Conservation (phyloP, 2,888 invertebrate species). For the Metacarcinus magister region DNA sequence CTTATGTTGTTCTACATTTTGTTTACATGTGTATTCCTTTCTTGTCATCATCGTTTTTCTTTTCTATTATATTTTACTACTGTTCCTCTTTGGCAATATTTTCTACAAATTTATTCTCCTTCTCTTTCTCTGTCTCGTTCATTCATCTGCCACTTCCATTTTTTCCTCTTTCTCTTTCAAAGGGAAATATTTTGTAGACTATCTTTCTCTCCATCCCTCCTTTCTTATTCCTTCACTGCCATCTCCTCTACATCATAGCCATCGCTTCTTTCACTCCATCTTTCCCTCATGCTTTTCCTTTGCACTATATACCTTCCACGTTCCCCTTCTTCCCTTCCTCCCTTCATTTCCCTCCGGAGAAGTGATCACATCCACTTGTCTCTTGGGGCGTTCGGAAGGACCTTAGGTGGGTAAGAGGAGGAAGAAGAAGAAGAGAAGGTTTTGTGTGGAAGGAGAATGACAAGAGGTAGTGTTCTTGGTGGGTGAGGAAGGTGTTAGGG, state of each 20-base stretch:
- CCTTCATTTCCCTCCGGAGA: slow-evolving; percentile 7
- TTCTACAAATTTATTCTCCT: not conserved
- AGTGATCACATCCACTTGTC: slow-evolving; percentile 21
- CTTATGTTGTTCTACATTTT: too few relatives aligned
- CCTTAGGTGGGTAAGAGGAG: not conserved
- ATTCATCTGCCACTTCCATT: not conserved
- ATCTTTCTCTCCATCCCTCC: not conserved
- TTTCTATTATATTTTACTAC: not conserved
- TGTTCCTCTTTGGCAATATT: not conserved
- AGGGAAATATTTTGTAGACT: too few relatives aligned
- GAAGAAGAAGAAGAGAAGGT: not conserved
- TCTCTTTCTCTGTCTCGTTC: not conserved
- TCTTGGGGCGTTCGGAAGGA: not conserved
- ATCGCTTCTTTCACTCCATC: too few relatives aligned
- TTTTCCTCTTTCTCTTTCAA: not conserved
- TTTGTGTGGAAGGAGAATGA: not conserved
- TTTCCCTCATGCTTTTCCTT: too few relatives aligned
- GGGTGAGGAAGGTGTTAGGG: not conserved
- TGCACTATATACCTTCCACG: not conserved
- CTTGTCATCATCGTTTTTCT: not conserved
- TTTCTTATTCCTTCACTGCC: not conserved
- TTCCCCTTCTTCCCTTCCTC: not conserved
- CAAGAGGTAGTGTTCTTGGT: not conserved
- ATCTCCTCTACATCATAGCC: not conserved
- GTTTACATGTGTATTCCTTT: not conserved